These are phyloP conservation scores for Callorhinus ursinus DNA, from an alignment of 2,113 vertebrate species.

Conservation along the genomic window DNA sequence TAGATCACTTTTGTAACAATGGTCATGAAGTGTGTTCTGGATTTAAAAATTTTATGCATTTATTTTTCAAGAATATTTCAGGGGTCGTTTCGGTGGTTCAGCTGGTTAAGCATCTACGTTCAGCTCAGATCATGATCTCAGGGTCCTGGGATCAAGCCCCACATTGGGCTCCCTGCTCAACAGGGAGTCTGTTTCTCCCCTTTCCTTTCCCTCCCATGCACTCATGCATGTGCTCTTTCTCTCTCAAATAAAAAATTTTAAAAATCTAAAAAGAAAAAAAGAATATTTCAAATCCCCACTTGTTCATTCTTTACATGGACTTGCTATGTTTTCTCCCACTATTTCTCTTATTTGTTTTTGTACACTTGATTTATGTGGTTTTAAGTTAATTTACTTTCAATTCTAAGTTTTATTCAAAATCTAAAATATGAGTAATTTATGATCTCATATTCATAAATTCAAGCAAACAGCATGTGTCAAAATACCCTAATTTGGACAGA, in stretches of 20 bases:
- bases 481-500: slow-evolving; percentile 61
- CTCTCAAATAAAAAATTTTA: background rate
- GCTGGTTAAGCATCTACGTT: background rate
- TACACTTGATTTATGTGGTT: background rate
- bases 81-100: background rate
- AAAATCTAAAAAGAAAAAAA: background rate
- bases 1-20: background rate
- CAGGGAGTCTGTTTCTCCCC: background rate
- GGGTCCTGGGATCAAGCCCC: background rate
- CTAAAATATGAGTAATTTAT: slow-evolving; percentile 30
- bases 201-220: background rate
- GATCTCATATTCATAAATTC: slow-evolving; percentile 46
- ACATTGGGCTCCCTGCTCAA: background rate
- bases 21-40: background rate
- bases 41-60: background rate
- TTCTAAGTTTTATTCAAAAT: slow-evolving; percentile 26
- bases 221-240: background rate
- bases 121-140: background rate
- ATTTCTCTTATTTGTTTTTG: background rate
- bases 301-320: background rate
- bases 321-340: background rate
- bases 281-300: background rate
- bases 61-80: slow-evolving; percentile 25
- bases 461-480: slow-evolving; percentile 62
- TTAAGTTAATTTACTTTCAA: background rate